Percentiles rank a stretch among this genome's conserved stretches.
Conservation (phyloP, 2,797 vertebrate species). For the Ptychadena robeensis region DNA sequence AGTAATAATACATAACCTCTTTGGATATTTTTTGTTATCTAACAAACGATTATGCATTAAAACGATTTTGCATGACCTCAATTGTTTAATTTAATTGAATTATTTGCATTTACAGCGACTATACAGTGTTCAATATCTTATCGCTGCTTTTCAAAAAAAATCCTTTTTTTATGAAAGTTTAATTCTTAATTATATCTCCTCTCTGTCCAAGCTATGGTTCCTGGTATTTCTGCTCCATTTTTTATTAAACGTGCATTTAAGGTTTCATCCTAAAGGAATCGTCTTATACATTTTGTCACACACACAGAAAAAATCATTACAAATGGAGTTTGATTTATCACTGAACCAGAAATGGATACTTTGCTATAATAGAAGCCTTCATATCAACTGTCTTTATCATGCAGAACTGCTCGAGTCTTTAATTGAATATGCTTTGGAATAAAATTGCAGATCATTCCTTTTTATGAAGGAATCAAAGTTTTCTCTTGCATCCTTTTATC, state of each 20-base stretch:
- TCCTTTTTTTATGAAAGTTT: constrained; percentile 43
- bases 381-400: constrained; percentile 44
- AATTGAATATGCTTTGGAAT: constrained; percentile 48
- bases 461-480: constrained; percentile 52
- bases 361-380: constrained; percentile 24
- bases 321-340: constrained; percentile 39
- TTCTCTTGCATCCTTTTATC: constrained; percentile 53
- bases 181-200: constrained; percentile 34
- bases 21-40: too few relatives aligned
- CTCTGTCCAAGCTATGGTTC: neutral
- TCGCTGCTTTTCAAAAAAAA: constrained; percentile 28
- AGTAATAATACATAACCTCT: neutral
- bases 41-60: too few relatives aligned
- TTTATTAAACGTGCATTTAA: constrained; percentile 41
- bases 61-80: neutral
- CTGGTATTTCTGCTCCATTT: constrained; percentile 9
- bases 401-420: constrained; percentile 20
- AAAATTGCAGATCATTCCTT: constrained; percentile 51
- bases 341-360: constrained; percentile 10
- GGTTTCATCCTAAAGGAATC: constrained; percentile 22
- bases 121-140: constrained; percentile 4
- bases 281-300: constrained; percentile 30
- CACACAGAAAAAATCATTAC: constrained; percentile 18
- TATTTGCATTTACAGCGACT: constrained; percentile 36
- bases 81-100: constrained; percentile 41